A percentile compares a stretch with the other conserved stretches of the same genome.
Conservation (phyloP, 2,797 vertebrate species). For the Enoplosus armatus region DNA sequence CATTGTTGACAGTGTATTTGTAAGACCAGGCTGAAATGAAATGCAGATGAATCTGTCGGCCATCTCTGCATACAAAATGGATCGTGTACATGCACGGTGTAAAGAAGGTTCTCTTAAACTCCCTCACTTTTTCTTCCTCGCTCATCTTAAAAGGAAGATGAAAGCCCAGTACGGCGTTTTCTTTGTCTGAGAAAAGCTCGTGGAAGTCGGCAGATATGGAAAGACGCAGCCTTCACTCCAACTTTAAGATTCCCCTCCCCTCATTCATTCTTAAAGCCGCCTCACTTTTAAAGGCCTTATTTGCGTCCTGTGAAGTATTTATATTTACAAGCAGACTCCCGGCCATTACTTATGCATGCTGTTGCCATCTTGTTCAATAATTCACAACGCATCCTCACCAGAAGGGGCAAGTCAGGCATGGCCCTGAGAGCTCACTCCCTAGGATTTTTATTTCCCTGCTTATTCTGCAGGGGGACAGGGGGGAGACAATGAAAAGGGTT, state of each 20-base stretch:
- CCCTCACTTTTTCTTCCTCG: not conserved
- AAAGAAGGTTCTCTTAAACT: not conserved
- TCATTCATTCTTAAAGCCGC: slow-evolving; percentile 83
- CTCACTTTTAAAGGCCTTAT: slow-evolving; percentile 82
- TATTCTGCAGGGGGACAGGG: slow-evolving; percentile 26
- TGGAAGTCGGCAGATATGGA: slow-evolving; percentile 28
- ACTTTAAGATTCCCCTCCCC: slow-evolving; percentile 50
- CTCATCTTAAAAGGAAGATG: slow-evolving; percentile 20
- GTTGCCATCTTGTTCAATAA: slow-evolving; percentile 83
- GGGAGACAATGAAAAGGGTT: slow-evolving; percentile 43
- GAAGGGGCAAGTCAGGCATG: slow-evolving; percentile 65
- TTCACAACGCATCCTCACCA: slow-evolving; percentile 73
- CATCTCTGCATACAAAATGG: slow-evolving; percentile 14
- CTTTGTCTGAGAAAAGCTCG: slow-evolving; percentile 40
- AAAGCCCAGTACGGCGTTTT: slow-evolving; percentile 9
- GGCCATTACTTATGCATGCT: slow-evolving; percentile 83
- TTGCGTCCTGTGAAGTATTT: slow-evolving; percentile 83
- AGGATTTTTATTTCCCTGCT: slow-evolving; percentile 47
- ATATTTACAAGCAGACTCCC: slow-evolving; percentile 84
- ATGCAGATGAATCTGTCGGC: slow-evolving; percentile 15
- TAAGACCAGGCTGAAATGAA: slow-evolving; percentile 36
- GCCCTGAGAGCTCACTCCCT: slow-evolving; percentile 61
- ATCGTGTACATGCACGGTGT: slow-evolving; percentile 2
- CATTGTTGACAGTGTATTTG: slow-evolving; percentile 22
- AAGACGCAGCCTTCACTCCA: slow-evolving; percentile 50